Evolutionary conservation across 2,888 invertebrate genomes (phyloP), one percentile per base, ranked within the genome.

Genomic region (Nomada ferruginata): DNA sequence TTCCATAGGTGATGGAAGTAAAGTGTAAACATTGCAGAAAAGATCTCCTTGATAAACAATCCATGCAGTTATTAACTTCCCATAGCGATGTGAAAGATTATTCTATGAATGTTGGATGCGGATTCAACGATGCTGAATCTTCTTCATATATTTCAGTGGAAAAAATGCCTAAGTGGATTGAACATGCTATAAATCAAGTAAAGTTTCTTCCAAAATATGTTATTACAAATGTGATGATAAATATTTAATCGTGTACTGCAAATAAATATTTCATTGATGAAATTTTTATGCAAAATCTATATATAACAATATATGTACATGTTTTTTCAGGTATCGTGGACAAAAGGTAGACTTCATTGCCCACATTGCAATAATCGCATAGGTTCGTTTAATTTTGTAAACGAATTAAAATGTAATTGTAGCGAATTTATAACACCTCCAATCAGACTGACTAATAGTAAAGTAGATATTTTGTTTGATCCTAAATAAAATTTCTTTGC

Each of bases 331-430:
- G 82, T 83, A 74, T 86, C 83, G 63, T 88, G 88, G 88, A 88
- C 76, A 9, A 88, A 89, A 52, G 88, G 88, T 61, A 88, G 79
- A 75, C 59, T 88, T 53, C 65, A 85, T 72, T 88, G 88, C 52
- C 83, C 81, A 1, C 18, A 82, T 42, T 88, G 88, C 59, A 89
- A 89, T 23, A 89, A 71, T 76, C 87, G 88, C n/a, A 66, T 89
- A 78, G 88, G 88, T 68, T 83, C 81, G 13, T 88, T 89, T 66
- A 89, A 89, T 63, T 88, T 88, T 61, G 50, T 88, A 57, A 80
- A 79, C 20, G 69, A 82, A 18, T 47, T 68, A 11, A 89, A 86
- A 65, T 88, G 88, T 64, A 57, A 69, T 36, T 89, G 89, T 9
- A 57, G 59, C 18, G 20, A 66, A 52, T 83, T 69, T 63, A 68